phyloP scores from a whole-genome alignment of 2,113 vertebrate genomes.

The Irena cyanogastra region DNA sequence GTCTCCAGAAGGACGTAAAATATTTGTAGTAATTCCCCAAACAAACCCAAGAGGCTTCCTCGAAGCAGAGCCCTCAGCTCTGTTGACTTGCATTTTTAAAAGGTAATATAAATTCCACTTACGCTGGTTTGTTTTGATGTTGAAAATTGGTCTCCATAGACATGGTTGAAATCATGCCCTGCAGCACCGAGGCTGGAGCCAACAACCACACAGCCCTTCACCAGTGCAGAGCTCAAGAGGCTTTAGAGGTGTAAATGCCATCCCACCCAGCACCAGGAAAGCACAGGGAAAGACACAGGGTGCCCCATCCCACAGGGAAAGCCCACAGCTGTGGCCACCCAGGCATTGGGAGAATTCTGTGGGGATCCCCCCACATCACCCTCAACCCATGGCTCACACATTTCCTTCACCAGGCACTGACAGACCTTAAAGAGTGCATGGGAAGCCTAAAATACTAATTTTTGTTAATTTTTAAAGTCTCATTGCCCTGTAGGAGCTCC shows the following conservation, averaged over 20 bases:
- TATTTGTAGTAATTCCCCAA: slow-evolving; percentile 42
- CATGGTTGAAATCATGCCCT: slow-evolving; percentile 74
- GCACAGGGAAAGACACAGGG: background rate
- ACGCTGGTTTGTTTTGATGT: slow-evolving; percentile 76
- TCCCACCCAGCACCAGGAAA: background rate
- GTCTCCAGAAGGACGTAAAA: slow-evolving; percentile 27
- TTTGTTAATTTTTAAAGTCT: background rate
- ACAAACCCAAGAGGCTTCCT: slow-evolving; percentile 49
- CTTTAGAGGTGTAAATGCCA: slow-evolving; percentile 63
- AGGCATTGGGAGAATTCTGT: background rate
- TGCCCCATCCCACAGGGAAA: background rate
- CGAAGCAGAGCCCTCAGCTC: slow-evolving; percentile 58
- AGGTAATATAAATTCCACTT: slow-evolving; percentile 72
- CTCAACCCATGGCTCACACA: background rate
- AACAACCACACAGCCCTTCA: slow-evolving; percentile 68
- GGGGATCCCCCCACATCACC: background rate
- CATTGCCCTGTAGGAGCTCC: background rate
- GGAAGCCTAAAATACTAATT: background rate
- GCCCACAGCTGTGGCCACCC: background rate
- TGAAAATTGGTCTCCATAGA: slow-evolving; percentile 79
- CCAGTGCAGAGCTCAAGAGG: slow-evolving; percentile 60
- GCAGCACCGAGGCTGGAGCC: slow-evolving; percentile 39
- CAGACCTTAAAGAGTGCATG: background rate
- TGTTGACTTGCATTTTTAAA: slow-evolving; percentile 73
- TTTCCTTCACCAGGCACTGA: background rate